Evolutionary conservation across 1,140 invertebrate species (phyloP).

Genomic region (Macrostomum lignano): DNA sequence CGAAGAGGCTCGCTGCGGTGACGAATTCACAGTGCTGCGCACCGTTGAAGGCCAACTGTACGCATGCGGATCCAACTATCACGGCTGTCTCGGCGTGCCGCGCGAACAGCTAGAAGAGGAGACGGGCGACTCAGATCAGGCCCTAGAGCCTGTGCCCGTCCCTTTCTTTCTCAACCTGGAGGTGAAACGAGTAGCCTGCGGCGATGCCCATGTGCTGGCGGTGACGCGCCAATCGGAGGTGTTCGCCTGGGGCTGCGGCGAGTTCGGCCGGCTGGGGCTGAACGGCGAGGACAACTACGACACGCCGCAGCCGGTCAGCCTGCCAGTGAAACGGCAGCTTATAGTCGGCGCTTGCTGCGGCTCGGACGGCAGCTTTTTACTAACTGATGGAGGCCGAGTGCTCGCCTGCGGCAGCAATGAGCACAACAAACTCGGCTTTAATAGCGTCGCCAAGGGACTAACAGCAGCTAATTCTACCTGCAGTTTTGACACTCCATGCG

Average conservation of each 20-base stretch:
- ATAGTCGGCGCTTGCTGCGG: constrained; percentile 27
- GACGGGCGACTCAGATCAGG: too few species aligned
- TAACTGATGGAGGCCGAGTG: constrained; percentile 32
- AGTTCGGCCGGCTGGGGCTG: constrained; percentile 21
- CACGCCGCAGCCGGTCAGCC: constrained; percentile 16
- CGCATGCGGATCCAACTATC: constrained; percentile 24
- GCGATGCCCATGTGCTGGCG: too few species aligned
- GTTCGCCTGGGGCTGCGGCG: constrained; percentile 26
- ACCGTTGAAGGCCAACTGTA: constrained; percentile 22
- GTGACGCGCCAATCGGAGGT: constrained; percentile 1
- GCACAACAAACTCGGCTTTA: constrained; percentile 40
- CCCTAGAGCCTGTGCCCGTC: too few species aligned
- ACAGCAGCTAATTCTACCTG: constrained; percentile 4
- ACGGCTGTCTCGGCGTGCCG: constrained; percentile 25
- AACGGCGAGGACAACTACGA: constrained; percentile 18
- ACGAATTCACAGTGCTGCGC: constrained; percentile 24
- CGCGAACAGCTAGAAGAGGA: too few species aligned
- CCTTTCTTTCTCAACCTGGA: too few species aligned
- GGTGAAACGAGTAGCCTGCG: too few species aligned
- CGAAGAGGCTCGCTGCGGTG: constrained; percentile 25
- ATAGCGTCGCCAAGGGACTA: constrained; percentile 17
- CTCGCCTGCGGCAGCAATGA: constrained; percentile 40
- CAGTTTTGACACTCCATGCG: constrained; percentile 19
- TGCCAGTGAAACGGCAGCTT: constrained; percentile 11
- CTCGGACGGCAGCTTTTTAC: constrained; percentile 31